Evolutionary conservation across 2,113 vertebrate species (phyloP), one percentile per base, ranked within the genome.

Genomic region (Pollimyrus isidori): DNA sequence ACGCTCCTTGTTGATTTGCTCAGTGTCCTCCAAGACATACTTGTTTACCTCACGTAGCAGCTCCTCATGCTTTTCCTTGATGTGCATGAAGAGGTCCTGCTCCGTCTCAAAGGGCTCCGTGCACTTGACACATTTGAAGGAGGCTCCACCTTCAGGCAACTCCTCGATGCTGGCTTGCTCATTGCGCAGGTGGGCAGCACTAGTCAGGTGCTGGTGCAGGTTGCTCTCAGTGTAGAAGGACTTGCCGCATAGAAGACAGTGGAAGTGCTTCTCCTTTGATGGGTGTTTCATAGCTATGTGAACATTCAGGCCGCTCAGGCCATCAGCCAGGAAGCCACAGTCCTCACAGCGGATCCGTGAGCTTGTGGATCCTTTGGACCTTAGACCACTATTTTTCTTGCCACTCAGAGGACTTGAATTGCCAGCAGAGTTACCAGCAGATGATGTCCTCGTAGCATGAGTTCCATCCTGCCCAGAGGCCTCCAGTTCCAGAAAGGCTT

Each of bases 231-330:
- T 98, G 93, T 98, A 99, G 95, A 99, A 99, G 0, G 98, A 99
- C 93, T 99, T 99, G 58, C 98, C 98, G 49, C 98, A 99, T 4
- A 99, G 96, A 91, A 99, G 92, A 92, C 98, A 99, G 89, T 99
- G 98, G 90, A 99, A 99, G 91, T 98, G 97, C 87, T 98, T 99
- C 94, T 99, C 98, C 90, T 98, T 98, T 42, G 97, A 97, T 4
- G 98, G 98, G 91, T 99, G 98, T 91, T 99, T 99, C 98, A 99
- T 99, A 45, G 98, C 97, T 92, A 99, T 98, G 94, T 99, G 98
- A 88, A 99, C 98, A 62, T 99, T 99, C 90, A 99, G 95, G 87
- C 98, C 98, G 13, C 97, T 99, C 89, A 99, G 92, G 48, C 98
- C 98, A 49, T 99, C 98, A 0, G 98, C 98, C 94, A 99, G 91